These are phyloP conservation scores for Charadrius vociferus DNA, from an alignment of 2,113 vertebrate genomes.

Conservation along the genomic window DNA sequence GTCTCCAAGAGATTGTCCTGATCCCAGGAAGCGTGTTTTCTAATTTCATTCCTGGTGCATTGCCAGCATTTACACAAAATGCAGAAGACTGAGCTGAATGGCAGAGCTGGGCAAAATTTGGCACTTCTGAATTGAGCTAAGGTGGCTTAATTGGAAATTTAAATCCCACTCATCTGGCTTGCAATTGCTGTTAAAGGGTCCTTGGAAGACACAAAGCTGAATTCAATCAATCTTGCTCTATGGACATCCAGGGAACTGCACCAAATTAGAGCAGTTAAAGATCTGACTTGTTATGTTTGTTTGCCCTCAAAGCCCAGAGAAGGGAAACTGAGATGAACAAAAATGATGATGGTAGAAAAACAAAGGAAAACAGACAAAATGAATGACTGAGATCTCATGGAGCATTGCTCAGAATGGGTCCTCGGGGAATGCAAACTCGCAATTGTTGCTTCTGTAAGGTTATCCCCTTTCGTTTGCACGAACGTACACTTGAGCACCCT, in stretches of 20 bases:
- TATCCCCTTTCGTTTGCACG: not conserved
- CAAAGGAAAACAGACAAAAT: not conserved
- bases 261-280: not conserved
- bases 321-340: not conserved
- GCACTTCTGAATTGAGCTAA: not conserved
- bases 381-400: not conserved
- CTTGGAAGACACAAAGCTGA: not conserved
- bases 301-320: not conserved
- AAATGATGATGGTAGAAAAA: not conserved
- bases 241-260: not conserved
- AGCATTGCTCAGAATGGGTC: not conserved
- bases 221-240: not conserved
- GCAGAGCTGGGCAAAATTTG: conserved; percentile 12
- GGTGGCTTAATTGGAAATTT: not conserved
- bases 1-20: not conserved
- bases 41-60: not conserved
- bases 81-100: not conserved
- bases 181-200: not conserved
- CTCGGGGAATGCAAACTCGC: not conserved
- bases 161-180: conserved; percentile 10
- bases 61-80: not conserved
- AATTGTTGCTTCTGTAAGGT: not conserved
- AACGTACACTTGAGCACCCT: not conserved
- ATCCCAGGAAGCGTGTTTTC: not conserved
- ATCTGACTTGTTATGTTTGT: not conserved